A percentile compares a stretch with the other conserved stretches of the same genome.
These are phyloP conservation scores for Caenorhabditis becei DNA, from an alignment of 2,888 invertebrate species.

Conservation along the genomic window DNA sequence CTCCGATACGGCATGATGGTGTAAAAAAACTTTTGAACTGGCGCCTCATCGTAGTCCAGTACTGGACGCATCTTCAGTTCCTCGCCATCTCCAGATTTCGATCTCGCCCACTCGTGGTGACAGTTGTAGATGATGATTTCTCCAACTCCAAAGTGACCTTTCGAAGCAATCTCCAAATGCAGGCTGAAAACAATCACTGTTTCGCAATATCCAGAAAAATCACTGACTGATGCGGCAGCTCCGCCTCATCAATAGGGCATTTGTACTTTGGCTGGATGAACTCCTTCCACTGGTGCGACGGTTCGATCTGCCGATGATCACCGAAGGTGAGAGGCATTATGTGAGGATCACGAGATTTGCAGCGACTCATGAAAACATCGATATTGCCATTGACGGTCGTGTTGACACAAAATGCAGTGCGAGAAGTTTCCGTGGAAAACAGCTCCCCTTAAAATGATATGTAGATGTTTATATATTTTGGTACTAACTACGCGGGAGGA, in stretches of 20 bases:
- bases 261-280: neutral
- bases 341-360: neutral
- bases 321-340: neutral
- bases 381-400: slow-evolving; percentile 15
- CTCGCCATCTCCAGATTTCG: neutral
- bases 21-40: slow-evolving; percentile 4
- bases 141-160: slow-evolving; percentile 15
- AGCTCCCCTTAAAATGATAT: neutral
- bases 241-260: slow-evolving; percentile 26
- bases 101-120: slow-evolving; percentile 6
- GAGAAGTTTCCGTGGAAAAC: neutral
- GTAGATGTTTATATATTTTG: neutral
- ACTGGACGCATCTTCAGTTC: slow-evolving; percentile 10
- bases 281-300: neutral
- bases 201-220: neutral
- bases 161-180: slow-evolving; percentile 11
- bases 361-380: slow-evolving; percentile 21
- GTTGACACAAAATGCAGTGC: slow-evolving; percentile 32
- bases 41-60: neutral
- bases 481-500: slow-evolving; percentile 28
- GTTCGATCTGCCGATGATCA: neutral
- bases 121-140: slow-evolving; percentile 30
- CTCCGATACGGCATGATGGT: slow-evolving; percentile 1
- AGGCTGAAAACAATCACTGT: slow-evolving; percentile 3
- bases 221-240: slow-evolving; percentile 32